phyloP scores from a whole-genome alignment of 2,113 vertebrate species.

The Gymnarchus niloticus region DNA sequence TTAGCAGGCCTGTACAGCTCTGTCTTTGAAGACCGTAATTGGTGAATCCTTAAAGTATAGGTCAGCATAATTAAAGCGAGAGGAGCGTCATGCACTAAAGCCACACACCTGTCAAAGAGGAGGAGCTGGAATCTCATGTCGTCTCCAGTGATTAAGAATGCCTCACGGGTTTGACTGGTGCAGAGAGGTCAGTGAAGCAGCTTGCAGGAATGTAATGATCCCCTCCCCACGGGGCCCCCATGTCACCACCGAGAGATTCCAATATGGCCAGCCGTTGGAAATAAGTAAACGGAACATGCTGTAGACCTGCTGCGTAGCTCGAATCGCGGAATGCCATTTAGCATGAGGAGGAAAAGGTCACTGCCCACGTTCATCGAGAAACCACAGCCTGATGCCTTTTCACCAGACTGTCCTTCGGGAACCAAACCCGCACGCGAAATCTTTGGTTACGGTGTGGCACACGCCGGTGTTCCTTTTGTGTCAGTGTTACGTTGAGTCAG shows the following conservation, averaged over 20 bases:
- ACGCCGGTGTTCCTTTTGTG: not conserved
- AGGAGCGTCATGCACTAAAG: conserved; percentile 52
- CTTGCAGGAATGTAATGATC: not conserved
- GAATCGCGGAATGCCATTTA: not conserved
- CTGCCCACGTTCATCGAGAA: not conserved
- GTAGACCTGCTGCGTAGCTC: not conserved
- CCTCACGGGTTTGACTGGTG: not conserved
- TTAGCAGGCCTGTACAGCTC: conserved; percentile 24
- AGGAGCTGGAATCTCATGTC: conserved; percentile 27
- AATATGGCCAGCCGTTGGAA: too few relatives aligned
- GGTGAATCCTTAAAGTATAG: conserved; percentile 55
- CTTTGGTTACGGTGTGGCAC: not conserved
- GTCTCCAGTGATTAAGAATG: not conserved
- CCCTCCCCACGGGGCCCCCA: too few relatives aligned
- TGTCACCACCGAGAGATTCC: too few relatives aligned
- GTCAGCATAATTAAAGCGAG: conserved; percentile 61
- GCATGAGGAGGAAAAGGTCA: not conserved
- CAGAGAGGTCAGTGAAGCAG: too few relatives aligned
- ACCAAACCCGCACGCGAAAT: not conserved
- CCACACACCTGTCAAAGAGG: conserved; percentile 63
- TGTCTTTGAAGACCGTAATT: conserved; percentile 30
- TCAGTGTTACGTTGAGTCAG: not conserved
- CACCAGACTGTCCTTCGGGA: not conserved
- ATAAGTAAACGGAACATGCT: too few relatives aligned
- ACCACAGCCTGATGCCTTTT: not conserved